phyloP scores from a whole-genome alignment of 1,140 invertebrate species.

The Polypedilum vanderplanki region DNA sequence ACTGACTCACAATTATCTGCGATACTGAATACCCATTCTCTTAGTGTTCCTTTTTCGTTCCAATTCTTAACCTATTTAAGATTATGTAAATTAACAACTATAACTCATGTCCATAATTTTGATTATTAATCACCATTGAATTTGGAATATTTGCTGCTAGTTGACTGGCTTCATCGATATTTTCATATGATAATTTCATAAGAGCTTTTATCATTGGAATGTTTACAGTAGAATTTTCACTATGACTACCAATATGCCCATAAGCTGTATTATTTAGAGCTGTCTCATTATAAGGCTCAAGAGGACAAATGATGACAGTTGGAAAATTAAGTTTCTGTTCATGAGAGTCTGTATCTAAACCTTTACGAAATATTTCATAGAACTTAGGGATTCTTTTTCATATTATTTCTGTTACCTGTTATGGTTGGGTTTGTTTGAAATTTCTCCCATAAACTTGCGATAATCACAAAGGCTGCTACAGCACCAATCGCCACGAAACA shows the following conservation, averaged over 20 bases:
- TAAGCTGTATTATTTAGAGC: background rate
- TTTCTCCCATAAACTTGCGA: constrained; percentile 65
- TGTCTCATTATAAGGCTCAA: constrained; percentile 41
- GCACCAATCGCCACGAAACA: constrained; percentile 57
- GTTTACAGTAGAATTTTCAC: background rate
- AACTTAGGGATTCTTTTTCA: background rate
- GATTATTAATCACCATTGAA: background rate
- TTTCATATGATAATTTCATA: constrained; percentile 13
- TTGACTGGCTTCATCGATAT: background rate
- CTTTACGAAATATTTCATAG: constrained; percentile 42
- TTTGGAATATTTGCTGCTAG: background rate
- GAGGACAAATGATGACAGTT: constrained; percentile 56
- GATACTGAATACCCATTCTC: constrained; percentile 40
- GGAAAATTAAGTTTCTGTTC: constrained; percentile 66
- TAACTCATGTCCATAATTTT: background rate
- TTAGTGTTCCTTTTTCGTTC: background rate
- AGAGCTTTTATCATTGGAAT: background rate
- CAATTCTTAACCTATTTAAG: background rate
- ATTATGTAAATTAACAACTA: background rate
- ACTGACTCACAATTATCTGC: constrained; percentile 51
- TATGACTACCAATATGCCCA: background rate
- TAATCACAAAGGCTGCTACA: constrained; percentile 59
- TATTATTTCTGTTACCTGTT: constrained; percentile 47
- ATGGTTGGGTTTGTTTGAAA: constrained; percentile 73
- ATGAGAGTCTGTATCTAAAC: constrained; percentile 63